Evolutionary conservation across 2,113 vertebrate genomes (phyloP).

Genomic region (Caranx melampygus): DNA sequence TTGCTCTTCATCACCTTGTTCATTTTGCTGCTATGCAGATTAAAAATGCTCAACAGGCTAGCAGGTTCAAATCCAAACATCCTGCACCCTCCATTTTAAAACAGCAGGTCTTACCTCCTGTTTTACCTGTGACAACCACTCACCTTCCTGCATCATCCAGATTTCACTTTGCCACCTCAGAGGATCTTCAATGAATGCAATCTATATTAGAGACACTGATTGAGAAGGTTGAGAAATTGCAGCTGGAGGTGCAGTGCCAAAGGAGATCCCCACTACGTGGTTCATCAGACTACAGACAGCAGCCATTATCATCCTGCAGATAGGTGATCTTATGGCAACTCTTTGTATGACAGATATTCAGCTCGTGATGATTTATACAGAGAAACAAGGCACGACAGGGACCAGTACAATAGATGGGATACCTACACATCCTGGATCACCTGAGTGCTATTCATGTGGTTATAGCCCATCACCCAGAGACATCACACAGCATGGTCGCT

Average conservation of each 20-base stretch:
- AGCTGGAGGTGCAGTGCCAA: background rate
- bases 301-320: background rate
- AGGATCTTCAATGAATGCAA: background rate
- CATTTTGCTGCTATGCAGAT: slow-evolving; percentile 1
- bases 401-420: background rate
- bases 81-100: background rate
- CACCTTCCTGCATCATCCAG: background rate
- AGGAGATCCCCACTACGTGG: background rate
- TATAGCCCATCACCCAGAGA: background rate
- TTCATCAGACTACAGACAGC: too few relatives aligned
- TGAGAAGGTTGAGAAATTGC: background rate
- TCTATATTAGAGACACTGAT: background rate
- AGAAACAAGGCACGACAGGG: too few relatives aligned
- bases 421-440: background rate
- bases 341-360: background rate
- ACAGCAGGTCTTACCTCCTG: background rate
- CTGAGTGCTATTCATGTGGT: background rate
- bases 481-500: too few relatives aligned
- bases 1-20: too few relatives aligned
- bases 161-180: background rate
- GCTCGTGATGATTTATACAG: too few relatives aligned
- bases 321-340: background rate
- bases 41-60: background rate
- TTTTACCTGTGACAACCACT: background rate
- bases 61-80: background rate